phyloP scores from a whole-genome alignment of 2,888 invertebrate species.

The Sericinus montela region DNA sequence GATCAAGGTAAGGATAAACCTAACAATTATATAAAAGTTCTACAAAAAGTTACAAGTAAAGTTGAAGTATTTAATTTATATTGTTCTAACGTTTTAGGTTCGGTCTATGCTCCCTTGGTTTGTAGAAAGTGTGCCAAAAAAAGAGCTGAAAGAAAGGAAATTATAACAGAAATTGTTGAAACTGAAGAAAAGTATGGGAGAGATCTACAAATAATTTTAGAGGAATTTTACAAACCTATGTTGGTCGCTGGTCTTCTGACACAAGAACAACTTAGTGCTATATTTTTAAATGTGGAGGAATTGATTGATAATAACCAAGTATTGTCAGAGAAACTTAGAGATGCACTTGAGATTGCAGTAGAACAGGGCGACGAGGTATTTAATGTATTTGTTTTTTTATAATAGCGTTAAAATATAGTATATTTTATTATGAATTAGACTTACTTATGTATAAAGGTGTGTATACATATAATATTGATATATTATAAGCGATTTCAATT shows the following conservation, averaged over 20 bases:
- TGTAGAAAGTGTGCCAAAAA: constrained; percentile 94
- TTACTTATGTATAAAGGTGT: no score
- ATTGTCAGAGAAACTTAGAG: constrained; percentile 91
- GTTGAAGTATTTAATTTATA: not conserved
- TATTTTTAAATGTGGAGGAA: constrained; percentile 96
- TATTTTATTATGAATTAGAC: no score
- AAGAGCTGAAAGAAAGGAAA: constrained; percentile 94
- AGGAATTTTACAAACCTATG: constrained; percentile 96
- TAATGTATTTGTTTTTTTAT: not conserved
- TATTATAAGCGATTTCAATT: no score
- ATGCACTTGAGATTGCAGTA: constrained; percentile 91
- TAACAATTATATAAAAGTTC: not conserved
- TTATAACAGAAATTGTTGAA: constrained; percentile 96
- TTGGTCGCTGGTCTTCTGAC: constrained; percentile 93
- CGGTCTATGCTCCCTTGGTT: constrained; percentile 86
- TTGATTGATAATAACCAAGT: constrained; percentile 92
- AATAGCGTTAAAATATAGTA: no score
- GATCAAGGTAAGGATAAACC: constrained; percentile 73
- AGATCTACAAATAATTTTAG: constrained; percentile 94
- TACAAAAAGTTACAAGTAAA: not conserved
- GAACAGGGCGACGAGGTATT: constrained; percentile 86
- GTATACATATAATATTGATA: no score
- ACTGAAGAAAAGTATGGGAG: constrained; percentile 97
- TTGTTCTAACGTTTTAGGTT: constrained; percentile 54
- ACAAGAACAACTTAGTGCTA: constrained; percentile 93